Evolutionary conservation across 2,888 invertebrate genomes (phyloP).

Genomic region (Cephus sareptanus): DNA sequence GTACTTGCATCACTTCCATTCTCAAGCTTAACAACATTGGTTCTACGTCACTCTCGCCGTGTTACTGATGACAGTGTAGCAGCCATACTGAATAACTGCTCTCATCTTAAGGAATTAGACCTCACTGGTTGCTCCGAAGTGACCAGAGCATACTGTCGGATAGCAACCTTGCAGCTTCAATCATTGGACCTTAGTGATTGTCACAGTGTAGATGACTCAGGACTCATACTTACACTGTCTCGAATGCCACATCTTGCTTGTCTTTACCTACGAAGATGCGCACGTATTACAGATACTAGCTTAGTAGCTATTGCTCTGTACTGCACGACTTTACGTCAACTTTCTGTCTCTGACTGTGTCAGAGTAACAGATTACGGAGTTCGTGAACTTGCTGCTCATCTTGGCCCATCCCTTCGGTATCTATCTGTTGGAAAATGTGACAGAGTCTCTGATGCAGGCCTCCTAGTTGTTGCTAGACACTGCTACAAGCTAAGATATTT

Average conservation of each 20-base stretch:
- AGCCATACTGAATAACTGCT: slow-evolving; percentile 51
- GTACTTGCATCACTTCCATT: slow-evolving; percentile 51
- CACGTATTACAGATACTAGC: slow-evolving; percentile 90
- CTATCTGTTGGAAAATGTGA: slow-evolving; percentile 95
- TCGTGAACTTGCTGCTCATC: slow-evolving; percentile 84
- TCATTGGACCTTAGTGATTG: slow-evolving; percentile 94
- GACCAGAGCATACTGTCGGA: slow-evolving; percentile 49
- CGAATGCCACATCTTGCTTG: slow-evolving; percentile 89
- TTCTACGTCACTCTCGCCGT: slow-evolving; percentile 50
- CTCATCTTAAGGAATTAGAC: slow-evolving; percentile 52
- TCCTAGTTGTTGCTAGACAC: slow-evolving; percentile 86
- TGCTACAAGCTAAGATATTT: slow-evolving; percentile 91
- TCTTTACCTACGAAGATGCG: slow-evolving; percentile 88
- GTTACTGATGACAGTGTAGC: slow-evolving; percentile 52
- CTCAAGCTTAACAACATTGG: slow-evolving; percentile 63
- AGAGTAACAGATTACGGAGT: slow-evolving; percentile 92
- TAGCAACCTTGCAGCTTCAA: slow-evolving; percentile 75
- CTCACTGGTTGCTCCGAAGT: slow-evolving; percentile 52
- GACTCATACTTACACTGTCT: slow-evolving; percentile 84
- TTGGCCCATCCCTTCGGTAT: slow-evolving; percentile 90
- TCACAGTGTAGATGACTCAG: slow-evolving; percentile 83
- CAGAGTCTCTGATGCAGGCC: slow-evolving; percentile 89
- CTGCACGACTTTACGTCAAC: slow-evolving; percentile 84
- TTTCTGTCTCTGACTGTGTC: slow-evolving; percentile 91
- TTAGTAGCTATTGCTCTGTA: slow-evolving; percentile 93